Base-by-base conservation (phyloP, 2,797 vertebrate species). In the Tamandua tetradactyla region DNA sequence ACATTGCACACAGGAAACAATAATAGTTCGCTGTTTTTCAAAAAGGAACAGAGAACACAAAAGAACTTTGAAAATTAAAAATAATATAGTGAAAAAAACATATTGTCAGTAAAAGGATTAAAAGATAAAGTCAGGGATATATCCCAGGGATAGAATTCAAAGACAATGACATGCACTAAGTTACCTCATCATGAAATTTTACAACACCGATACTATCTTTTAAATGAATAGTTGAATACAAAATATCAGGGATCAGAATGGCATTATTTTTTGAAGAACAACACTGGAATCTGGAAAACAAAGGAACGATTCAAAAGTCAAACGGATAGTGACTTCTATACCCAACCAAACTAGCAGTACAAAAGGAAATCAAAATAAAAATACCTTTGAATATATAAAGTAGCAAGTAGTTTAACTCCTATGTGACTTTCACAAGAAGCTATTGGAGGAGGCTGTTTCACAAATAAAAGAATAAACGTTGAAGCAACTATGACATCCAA, bases 341-440 rank as follows among this genome's bases (percentile, higher is more conserved):
- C 47, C 66, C 49, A 84, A 72, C 35, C n/a, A 94, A 84, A 71
- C 23, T 87, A 62, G 57, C 22, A 69, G 74, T 52, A 22, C n/a
- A 80, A 80, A 15, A 35, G n/a, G 44, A 94, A 55, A 17, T 23
- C 79, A 94, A 90, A 89, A 71, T 71, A 87, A 79, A 88, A 18
- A 66, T 52, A 59, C 62, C 49, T 82, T 11, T 18, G 86, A 93
- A 89, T 59, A 32, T 17, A 64, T n/a, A 42, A 78, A 94, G 62
- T 47, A 37, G 37, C 79, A 76, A 35, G 44, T 14, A 87, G 22
- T 18, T 68, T 92, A 76, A 15, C 25, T 35, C 18, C 32, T 83
- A 52, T 30, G 35, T 37, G 27, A 62, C 27, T 80, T 20, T 71
- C 86, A 61, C 49, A 85, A 89, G 80, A 83, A 78, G 22, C 32